Percentiles rank a stretch among this genome's conserved stretches.
These are phyloP conservation scores for Chrysaora quinquecirrha DNA, from an alignment of 30 jellyfish, hydroid and myxozoan genomes.

Conservation along the genomic window DNA sequence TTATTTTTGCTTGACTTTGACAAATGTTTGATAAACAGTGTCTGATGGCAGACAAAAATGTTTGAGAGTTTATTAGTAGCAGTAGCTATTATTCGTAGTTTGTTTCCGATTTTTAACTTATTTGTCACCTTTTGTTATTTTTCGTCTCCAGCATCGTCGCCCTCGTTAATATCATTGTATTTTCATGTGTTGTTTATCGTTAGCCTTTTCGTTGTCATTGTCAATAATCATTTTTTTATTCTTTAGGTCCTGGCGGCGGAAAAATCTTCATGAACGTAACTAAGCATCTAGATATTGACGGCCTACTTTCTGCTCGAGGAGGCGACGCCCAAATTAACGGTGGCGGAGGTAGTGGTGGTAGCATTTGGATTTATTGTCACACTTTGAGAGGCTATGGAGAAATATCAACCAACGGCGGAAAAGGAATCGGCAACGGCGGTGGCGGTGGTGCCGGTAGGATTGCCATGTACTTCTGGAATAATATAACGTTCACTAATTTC, in stretches of 20 bases:
- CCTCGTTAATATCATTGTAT: too few relatives aligned
- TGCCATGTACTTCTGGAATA: constrained; percentile 60
- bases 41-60: too few relatives aligned
- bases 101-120: too few relatives aligned
- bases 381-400: constrained; percentile 71
- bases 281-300: constrained; percentile 51
- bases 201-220: too few relatives aligned
- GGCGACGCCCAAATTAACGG: constrained; percentile 53
- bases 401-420: constrained; percentile 65
- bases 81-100: too few relatives aligned
- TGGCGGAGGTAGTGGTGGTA: constrained; percentile 81
- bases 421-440: constrained; percentile 57
- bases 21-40: too few relatives aligned
- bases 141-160: too few relatives aligned
- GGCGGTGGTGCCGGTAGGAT: constrained; percentile 78
- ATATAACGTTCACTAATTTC: constrained; percentile 48
- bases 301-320: constrained; percentile 65
- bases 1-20: too few relatives aligned
- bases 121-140: too few relatives aligned
- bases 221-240: too few relatives aligned
- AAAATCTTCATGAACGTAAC: constrained; percentile 66
- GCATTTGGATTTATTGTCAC: constrained; percentile 67
- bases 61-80: too few relatives aligned
- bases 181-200: too few relatives aligned
- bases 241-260: constrained; percentile 75